These are phyloP conservation scores for Tauraco erythrolophus DNA, from an alignment of 2,113 vertebrate genomes.

Conservation along the genomic window DNA sequence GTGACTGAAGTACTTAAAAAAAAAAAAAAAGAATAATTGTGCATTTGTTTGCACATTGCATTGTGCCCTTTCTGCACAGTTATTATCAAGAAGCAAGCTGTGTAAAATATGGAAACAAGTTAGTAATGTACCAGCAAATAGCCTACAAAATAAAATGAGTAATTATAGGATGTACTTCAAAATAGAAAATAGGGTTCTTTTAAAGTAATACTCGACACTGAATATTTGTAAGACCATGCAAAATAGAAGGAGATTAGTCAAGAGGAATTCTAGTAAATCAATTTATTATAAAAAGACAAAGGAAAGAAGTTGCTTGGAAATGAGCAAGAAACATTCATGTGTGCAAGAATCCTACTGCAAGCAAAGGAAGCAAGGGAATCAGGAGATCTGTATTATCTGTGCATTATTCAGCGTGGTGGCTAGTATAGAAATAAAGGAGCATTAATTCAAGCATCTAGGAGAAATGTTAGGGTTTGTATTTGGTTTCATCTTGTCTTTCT, in stretches of 20 bases:
- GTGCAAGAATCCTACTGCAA: neutral
- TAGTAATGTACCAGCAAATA: conserved; percentile 17
- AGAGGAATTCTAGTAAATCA: conserved; percentile 3
- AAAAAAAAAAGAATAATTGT: neutral
- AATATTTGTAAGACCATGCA: neutral
- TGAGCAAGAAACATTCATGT: neutral
- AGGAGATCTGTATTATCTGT: neutral
- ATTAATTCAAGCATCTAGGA: conserved; percentile 47
- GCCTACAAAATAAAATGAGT: conserved; percentile 11
- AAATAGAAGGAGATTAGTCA: conserved; percentile 29
- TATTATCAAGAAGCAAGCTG: conserved; percentile 5
- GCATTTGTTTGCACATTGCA: no score
- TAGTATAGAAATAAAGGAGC: conserved; percentile 34
- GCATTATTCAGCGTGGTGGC: conserved; percentile 12
- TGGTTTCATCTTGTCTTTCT: conserved; percentile 40
- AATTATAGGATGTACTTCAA: conserved; percentile 23
- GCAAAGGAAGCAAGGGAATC: neutral
- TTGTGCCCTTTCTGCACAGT: neutral
- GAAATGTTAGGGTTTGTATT: conserved; percentile 52
- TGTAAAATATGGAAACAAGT: conserved; percentile 23
- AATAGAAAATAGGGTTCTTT: conserved; percentile 31
- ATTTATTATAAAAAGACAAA: conserved; percentile 57
- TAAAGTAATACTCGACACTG: conserved; percentile 34
- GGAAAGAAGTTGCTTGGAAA: conserved; percentile 47
- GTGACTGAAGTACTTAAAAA: neutral